A percentile compares a stretch with the other conserved stretches of the same genome.
phyloP scores from a whole-genome alignment of 2,888 invertebrate species.

The Oscheius onirici region DNA sequence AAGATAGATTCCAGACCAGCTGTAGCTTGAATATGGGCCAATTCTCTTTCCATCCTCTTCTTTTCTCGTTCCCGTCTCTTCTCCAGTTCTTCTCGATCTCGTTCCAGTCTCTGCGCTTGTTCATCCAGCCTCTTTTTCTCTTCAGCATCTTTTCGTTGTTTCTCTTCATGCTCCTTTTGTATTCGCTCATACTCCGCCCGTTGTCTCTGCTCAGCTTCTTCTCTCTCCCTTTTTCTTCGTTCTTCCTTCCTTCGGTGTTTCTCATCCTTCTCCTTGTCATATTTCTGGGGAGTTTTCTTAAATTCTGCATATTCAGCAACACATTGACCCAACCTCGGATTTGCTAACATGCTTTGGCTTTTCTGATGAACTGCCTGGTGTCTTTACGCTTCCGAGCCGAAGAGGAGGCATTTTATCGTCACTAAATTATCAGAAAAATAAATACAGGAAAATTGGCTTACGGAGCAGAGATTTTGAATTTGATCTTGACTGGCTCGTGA shows the following conservation, averaged over 20 bases:
- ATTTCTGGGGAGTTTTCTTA: slow-evolving; percentile 13
- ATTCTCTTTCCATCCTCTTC: slow-evolving; percentile 24
- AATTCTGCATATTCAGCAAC: not conserved
- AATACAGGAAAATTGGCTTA: not conserved
- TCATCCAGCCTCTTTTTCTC: slow-evolving; percentile 19
- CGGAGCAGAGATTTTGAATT: slow-evolving; percentile 17
- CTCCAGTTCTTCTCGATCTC: slow-evolving; percentile 1
- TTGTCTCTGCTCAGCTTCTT: slow-evolving; percentile 13
- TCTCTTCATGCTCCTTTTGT: slow-evolving; percentile 18
- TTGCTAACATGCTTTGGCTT: slow-evolving; percentile 9
- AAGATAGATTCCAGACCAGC: not conserved
- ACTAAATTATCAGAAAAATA: not conserved
- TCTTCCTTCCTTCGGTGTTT: slow-evolving; percentile 22
- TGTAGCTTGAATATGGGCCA: not conserved
- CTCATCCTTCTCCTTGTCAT: slow-evolving; percentile 25
- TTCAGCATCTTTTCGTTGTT: not conserved
- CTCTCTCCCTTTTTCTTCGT: slow-evolving; percentile 10
- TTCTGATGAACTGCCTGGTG: not conserved
- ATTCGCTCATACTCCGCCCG: not conserved
- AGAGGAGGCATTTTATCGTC: slow-evolving; percentile 25
- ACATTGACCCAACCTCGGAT: slow-evolving; percentile 1
- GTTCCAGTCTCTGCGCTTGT: not conserved
- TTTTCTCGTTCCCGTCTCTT: slow-evolving; percentile 30
- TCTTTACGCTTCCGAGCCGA: not conserved
- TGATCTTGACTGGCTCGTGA: slow-evolving; percentile 17